Conservation (phyloP, 2,888 invertebrate species). For the Habrosyne pyritoides region DNA sequence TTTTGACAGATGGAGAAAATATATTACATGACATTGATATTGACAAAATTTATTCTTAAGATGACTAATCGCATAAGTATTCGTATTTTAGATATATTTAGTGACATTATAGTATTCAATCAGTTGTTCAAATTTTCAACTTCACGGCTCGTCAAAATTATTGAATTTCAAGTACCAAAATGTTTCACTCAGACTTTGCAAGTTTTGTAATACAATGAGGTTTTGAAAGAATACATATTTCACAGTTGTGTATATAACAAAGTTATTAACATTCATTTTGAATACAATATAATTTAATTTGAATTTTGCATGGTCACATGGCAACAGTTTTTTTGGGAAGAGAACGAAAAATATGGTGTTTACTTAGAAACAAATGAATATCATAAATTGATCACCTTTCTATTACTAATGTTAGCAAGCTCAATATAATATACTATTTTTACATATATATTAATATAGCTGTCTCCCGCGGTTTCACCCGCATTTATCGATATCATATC, state of each 20-base stretch:
- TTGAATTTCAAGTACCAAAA: slow-evolving; percentile 3
- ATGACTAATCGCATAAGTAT: not conserved
- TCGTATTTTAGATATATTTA: slow-evolving; percentile 9
- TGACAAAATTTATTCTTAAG: not conserved
- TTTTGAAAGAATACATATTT: slow-evolving; percentile 16
- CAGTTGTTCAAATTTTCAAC: not conserved
- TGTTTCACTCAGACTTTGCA: not conserved
- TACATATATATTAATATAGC: no score
- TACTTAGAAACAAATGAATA: no score
- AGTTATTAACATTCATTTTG: slow-evolving; percentile 22
- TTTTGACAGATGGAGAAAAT: not conserved
- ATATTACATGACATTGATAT: not conserved
- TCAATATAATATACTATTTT: no score
- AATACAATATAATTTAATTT: not conserved
- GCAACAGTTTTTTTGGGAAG: not conserved
- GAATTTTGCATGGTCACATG: not conserved
- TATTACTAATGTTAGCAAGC: no score
- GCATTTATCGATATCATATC: no score
- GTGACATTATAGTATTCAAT: slow-evolving; percentile 4
- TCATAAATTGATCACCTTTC: no score
- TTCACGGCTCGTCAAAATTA: slow-evolving; percentile 4
- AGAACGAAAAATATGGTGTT: no score
- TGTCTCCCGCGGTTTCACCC: no score
- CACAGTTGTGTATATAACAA: slow-evolving; percentile 35
- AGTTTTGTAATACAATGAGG: slow-evolving; percentile 14